Evolutionary conservation across 2,113 vertebrate species (phyloP).

Genomic region (Athene cunicularia): DNA sequence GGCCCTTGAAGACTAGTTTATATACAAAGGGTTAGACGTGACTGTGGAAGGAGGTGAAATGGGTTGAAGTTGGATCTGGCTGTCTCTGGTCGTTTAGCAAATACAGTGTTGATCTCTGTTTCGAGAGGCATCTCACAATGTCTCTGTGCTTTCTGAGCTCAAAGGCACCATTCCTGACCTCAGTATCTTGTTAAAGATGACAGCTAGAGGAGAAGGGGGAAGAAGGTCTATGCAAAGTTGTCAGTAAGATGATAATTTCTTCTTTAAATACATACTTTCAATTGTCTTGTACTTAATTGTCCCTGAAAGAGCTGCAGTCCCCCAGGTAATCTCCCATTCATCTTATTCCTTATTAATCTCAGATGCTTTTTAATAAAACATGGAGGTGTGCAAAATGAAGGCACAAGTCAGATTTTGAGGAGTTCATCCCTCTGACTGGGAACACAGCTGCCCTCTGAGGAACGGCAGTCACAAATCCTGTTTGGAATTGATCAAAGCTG

Average conservation of each 20-base stretch:
- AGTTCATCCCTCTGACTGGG: constrained; percentile 1
- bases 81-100: not conserved
- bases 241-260: constrained; percentile 35
- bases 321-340: constrained; percentile 52
- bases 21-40: not conserved
- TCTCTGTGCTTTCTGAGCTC: not conserved
- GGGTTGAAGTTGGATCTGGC: not conserved
- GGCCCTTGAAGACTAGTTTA: not conserved
- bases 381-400: constrained; percentile 29
- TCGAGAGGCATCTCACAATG: not conserved
- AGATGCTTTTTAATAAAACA: constrained; percentile 55
- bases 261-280: constrained; percentile 44
- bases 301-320: constrained; percentile 51
- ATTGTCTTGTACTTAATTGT: constrained; percentile 29
- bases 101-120: not conserved
- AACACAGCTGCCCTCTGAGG: constrained; percentile 13
- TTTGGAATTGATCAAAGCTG: constrained; percentile 49
- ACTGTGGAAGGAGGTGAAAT: not conserved
- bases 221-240: constrained; percentile 19
- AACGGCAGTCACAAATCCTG: constrained; percentile 12
- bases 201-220: not conserved
- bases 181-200: not conserved
- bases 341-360: not conserved
- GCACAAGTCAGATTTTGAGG: constrained; percentile 22
- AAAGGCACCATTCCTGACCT: not conserved